Evolutionary conservation across 2,888 invertebrate genomes (phyloP).

Genomic region (Megastigmus dorsalis): DNA sequence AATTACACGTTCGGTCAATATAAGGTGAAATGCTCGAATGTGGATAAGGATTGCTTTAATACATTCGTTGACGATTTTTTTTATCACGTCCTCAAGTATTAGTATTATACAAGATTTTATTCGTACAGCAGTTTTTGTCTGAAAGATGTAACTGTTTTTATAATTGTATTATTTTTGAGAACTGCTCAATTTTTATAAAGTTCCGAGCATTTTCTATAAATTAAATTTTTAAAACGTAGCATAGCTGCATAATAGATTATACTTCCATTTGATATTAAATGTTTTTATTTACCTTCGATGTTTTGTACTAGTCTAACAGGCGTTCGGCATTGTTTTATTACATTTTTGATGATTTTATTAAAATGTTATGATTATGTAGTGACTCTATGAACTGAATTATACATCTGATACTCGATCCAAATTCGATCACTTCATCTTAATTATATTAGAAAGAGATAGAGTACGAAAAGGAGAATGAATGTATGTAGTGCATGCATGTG

Average conservation of each 20-base stretch:
- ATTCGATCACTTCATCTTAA: conserved; percentile 44
- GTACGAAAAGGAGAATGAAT: neutral
- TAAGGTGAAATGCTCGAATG: conserved; percentile 42
- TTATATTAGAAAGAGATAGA: conserved; percentile 4
- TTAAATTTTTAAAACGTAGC: too few species aligned
- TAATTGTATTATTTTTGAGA: conserved; percentile 6
- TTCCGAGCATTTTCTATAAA: too few species aligned
- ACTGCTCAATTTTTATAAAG: too few species aligned
- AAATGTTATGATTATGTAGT: neutral
- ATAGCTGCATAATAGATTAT: too few species aligned
- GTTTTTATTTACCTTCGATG: too few species aligned
- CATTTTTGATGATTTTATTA: conserved; percentile 7
- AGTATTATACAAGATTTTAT: neutral
- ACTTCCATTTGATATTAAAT: conserved; percentile 5
- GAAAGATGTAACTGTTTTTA: neutral
- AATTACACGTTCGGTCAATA: conserved; percentile 14
- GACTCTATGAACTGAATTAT: neutral
- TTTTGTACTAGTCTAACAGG: too few species aligned
- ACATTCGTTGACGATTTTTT: neutral
- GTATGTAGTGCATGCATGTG: neutral
- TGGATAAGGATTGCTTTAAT: neutral
- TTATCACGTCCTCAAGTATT: neutral
- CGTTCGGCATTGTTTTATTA: neutral
- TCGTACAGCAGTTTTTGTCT: neutral
- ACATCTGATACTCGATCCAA: neutral